Conservation (phyloP, 2,113 vertebrate species). For the Peromyscus polionotus region DNA sequence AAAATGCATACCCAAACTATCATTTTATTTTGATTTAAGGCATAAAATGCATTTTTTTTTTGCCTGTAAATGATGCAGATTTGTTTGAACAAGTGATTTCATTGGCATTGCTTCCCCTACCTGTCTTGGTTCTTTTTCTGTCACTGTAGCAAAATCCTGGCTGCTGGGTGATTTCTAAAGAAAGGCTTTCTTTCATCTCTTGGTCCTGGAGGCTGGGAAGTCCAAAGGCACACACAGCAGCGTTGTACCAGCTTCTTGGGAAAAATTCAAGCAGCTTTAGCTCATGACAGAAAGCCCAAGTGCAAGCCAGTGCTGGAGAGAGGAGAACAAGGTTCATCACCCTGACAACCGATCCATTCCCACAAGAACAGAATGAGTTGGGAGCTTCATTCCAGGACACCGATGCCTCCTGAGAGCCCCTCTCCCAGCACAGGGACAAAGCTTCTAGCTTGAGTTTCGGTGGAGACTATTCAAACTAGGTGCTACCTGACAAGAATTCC, state of each 20-base stretch:
- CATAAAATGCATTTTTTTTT: neutral
- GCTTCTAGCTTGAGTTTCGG: neutral
- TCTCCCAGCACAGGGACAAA: neutral
- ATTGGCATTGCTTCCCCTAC: neutral
- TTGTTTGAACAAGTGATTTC: neutral
- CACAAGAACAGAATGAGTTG: neutral
- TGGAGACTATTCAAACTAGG: neutral
- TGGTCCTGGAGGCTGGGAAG: neutral
- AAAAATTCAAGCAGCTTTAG: neutral
- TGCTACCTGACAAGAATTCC: neutral
- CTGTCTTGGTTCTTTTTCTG: neutral
- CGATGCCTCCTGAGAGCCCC: neutral
- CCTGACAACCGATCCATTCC: neutral
- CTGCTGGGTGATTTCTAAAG: neutral
- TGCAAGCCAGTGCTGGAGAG: neutral
- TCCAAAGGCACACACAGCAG: neutral
- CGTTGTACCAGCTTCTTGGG: neutral
- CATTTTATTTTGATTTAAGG: neutral
- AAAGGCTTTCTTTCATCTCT: neutral
- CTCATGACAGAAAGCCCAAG: neutral
- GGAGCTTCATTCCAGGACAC: neutral
- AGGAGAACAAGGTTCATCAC: neutral
- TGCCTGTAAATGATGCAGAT: neutral
- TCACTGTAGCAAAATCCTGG: neutral
- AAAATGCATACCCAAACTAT: no score